Evolutionary conservation across 1,140 invertebrate species (phyloP).

Genomic region (Wiebesia pumilae): DNA sequence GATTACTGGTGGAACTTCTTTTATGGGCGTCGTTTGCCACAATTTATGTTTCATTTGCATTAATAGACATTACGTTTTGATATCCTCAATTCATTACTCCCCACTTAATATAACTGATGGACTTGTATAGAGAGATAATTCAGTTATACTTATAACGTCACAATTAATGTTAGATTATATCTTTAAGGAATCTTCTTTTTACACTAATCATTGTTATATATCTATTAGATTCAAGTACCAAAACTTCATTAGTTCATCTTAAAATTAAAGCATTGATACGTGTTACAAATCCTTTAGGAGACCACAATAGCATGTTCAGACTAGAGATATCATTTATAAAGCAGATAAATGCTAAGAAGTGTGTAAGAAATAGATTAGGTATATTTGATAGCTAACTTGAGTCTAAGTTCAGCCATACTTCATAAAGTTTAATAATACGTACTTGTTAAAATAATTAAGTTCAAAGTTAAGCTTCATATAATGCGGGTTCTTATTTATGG

Average conservation of each 20-base stretch:
- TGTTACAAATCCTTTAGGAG: background rate
- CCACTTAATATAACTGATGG: background rate
- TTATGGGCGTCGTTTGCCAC: too few species aligned
- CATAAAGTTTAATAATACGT: conserved; percentile 50
- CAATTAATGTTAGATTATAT: background rate
- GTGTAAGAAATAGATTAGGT: conserved; percentile 31
- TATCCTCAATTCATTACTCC: background rate
- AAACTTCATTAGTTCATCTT: background rate
- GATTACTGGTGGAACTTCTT: background rate
- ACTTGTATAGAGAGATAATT: background rate
- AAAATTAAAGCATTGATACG: background rate
- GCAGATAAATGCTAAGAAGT: conserved; percentile 4
- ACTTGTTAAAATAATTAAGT: conserved; percentile 52
- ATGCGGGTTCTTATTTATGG: conserved; percentile 42
- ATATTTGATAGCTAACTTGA: conserved; percentile 35
- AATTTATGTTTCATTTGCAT: background rate
- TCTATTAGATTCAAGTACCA: background rate
- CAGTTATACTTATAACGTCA: background rate
- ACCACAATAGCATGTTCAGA: background rate
- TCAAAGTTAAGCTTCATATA: conserved; percentile 33
- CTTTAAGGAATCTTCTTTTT: background rate
- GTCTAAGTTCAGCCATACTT: conserved; percentile 4
- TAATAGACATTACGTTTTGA: background rate
- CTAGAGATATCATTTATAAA: background rate
- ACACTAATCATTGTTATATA: background rate